Evolutionary conservation across 2,888 invertebrate genomes (phyloP).

Genomic region (Clistopyga incitator): DNA sequence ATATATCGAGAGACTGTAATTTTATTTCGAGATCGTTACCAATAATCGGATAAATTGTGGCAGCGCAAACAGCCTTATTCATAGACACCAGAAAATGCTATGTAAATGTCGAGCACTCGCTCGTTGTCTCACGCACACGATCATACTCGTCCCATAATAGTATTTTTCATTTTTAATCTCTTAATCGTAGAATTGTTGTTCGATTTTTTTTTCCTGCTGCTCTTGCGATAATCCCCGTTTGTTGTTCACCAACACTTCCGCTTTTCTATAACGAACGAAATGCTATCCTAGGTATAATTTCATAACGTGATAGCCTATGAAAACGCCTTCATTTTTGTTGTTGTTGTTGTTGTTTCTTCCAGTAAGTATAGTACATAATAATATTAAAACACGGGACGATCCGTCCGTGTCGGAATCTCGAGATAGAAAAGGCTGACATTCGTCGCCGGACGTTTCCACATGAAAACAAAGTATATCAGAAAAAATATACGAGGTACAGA

Average conservation of each 20-base stretch:
- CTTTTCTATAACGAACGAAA: conserved; percentile 15
- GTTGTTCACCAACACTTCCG: conserved; percentile 7
- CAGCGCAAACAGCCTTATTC: conserved; percentile 48
- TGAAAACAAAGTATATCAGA: too few relatives aligned
- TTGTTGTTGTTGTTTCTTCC: conserved; percentile 12
- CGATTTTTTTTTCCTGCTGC: conserved; percentile 16
- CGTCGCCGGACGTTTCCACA: conserved; percentile 5
- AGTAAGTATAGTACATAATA: conserved; percentile 41
- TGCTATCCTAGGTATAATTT: conserved; percentile 29
- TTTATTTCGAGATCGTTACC: conserved; percentile 23
- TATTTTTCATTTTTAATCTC: conserved; percentile 6
- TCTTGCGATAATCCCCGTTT: not conserved
- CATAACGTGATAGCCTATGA: conserved; percentile 37
- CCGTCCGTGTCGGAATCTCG: conserved; percentile 35
- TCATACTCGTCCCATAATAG: conserved; percentile 10
- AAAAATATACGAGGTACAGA: too few relatives aligned
- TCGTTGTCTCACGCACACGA: conserved; percentile 29
- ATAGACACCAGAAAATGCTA: conserved; percentile 39
- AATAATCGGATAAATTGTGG: conserved; percentile 51
- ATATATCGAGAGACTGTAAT: too few relatives aligned
- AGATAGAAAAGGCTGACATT: conserved; percentile 42
- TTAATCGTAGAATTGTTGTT: conserved; percentile 26
- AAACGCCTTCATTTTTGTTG: conserved; percentile 17
- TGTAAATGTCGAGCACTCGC: conserved; percentile 6
- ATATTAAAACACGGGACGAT: conserved; percentile 42